A percentile compares a stretch with the other conserved stretches of the same genome.
phyloP scores from a whole-genome alignment of 1,140 invertebrate species.

The Octopus sinensis region DNA sequence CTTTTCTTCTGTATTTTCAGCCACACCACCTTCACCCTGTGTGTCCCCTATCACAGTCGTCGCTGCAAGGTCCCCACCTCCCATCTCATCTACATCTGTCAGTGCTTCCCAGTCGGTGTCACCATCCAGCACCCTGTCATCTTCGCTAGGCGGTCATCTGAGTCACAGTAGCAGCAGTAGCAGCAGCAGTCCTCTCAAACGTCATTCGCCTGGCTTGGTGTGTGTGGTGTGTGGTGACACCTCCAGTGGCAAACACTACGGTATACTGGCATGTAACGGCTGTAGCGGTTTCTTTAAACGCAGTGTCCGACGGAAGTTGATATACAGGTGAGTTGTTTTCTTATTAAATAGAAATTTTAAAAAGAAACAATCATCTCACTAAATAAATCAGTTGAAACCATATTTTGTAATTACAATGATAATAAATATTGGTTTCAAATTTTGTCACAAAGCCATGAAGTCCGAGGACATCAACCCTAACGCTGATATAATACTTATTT shows the following conservation, averaged over 20 bases:
- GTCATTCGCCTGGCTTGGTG: constrained; percentile 51
- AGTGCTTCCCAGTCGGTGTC: neutral
- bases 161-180: neutral
- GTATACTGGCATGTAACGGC: constrained; percentile 97
- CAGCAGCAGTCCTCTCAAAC: constrained; percentile 34
- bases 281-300: constrained; percentile 99
- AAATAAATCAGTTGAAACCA: no score
- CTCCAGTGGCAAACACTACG: constrained; percentile 95
- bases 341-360: no score
- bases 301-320: constrained; percentile 91
- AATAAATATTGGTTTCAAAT: no score
- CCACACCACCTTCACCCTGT: neutral
- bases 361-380: no score
- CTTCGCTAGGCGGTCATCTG: neutral
- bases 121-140: constrained; percentile 1
- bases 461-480: no score
- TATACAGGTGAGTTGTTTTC: constrained; percentile 77
- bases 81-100: neutral
- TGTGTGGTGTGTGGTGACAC: constrained; percentile 97
- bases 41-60: constrained; percentile 1
- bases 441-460: no score
- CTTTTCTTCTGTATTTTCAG: neutral
- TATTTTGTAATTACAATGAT: no score
- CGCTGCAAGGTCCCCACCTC: neutral
- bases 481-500: no score